Conservation (phyloP, 92 coral and sea anemone species). For the Actinostola sp. region DNA sequence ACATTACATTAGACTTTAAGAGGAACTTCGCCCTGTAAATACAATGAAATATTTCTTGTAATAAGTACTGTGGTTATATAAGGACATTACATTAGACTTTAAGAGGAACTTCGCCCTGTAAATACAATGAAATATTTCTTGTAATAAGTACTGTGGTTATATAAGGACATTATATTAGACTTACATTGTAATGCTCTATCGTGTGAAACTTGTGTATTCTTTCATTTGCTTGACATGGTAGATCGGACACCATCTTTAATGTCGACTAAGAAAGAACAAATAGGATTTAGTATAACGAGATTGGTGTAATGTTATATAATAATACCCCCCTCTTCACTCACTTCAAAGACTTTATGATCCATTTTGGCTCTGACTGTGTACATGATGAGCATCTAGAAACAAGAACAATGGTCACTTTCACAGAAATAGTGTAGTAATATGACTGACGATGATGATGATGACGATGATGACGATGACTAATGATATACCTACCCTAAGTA, state of each 20-base stretch:
- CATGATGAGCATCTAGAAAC: slow-evolving; percentile 83
- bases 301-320: too few relatives aligned
- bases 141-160: not conserved
- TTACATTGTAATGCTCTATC: slow-evolving; percentile 79
- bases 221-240: slow-evolving; percentile 72
- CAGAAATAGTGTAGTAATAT: not conserved
- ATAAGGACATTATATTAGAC: slow-evolving; percentile 17
- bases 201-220: slow-evolving; percentile 65
- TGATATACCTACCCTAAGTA: slow-evolving; percentile 64
- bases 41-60: too few relatives aligned
- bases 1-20: too few relatives aligned
- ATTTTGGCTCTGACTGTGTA: slow-evolving; percentile 90
- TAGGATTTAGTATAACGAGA: not conserved
- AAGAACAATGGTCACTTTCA: not conserved
- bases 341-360: slow-evolving; percentile 66
- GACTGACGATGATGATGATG: not conserved
- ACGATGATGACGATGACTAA: not conserved
- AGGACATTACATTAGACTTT: too few relatives aligned
- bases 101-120: not conserved
- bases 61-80: too few relatives aligned
- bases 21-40: too few relatives aligned
- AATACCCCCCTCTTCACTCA: slow-evolving; percentile 21
- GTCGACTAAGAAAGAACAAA: slow-evolving; percentile 50
- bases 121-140: not conserved
- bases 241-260: slow-evolving; percentile 47